A percentile compares a stretch with the other conserved stretches of the same genome.
phyloP scores from a whole-genome alignment of 2,113 vertebrate genomes.

The Trinectes maculatus region DNA sequence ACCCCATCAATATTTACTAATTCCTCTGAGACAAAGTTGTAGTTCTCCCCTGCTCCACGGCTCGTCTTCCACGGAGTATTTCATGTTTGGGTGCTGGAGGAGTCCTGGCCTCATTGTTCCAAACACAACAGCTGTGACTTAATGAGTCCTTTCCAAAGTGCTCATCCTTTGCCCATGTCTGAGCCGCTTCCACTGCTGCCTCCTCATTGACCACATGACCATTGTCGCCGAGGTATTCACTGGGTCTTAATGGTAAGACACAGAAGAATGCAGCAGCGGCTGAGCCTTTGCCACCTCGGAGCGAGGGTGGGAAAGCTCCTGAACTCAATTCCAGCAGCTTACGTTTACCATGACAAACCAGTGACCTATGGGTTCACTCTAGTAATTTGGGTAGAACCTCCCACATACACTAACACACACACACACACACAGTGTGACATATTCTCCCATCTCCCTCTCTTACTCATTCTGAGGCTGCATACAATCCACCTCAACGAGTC shows the following conservation, averaged over 20 bases:
- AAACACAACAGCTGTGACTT: conserved; percentile 79
- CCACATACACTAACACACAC: conserved; percentile 21
- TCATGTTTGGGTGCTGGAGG: conserved; percentile 55
- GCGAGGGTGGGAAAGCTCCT: conserved; percentile 72
- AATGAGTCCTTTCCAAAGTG: conserved; percentile 75
- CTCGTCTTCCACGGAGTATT: conserved; percentile 50
- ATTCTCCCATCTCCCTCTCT: conserved; percentile 18
- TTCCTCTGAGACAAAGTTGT: conserved; percentile 33
- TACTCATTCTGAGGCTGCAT: conserved; percentile 4
- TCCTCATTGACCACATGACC: conserved; percentile 79
- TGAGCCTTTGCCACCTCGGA: conserved; percentile 66
- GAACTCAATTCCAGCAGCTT: conserved; percentile 74
- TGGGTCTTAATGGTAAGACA: conserved; percentile 79
- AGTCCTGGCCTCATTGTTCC: conserved; percentile 68
- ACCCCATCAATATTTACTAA: conserved; percentile 45
- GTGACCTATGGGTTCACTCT: conserved; percentile 68
- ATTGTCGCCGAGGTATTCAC: conserved; percentile 74
- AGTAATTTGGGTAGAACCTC: conserved; percentile 64
- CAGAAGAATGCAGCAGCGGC: conserved; percentile 73
- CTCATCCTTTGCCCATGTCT: conserved; percentile 69
- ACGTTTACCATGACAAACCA: conserved; percentile 74
- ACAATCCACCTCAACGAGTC: background rate
- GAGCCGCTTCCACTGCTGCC: conserved; percentile 71
- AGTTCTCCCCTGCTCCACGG: background rate
- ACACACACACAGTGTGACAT: conserved; percentile 22